Conservation (phyloP, 2,113 vertebrate species). For the Halcyon malimbica region DNA sequence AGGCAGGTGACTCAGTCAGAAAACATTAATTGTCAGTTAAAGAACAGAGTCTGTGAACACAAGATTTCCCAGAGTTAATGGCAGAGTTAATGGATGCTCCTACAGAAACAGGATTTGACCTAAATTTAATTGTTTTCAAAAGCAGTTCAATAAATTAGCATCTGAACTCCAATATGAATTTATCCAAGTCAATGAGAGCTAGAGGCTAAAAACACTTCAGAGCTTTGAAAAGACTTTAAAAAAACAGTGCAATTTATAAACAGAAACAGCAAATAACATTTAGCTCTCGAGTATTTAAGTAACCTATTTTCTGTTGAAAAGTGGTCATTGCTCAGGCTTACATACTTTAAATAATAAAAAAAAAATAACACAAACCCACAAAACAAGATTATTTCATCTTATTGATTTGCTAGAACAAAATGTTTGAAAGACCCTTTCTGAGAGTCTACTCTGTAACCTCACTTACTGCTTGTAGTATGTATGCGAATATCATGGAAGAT, state of each 20-base stretch:
- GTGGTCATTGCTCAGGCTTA: background rate
- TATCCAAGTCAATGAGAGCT: conserved; percentile 18
- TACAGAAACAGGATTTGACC: conserved; percentile 31
- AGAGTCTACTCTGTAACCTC: background rate
- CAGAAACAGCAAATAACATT: background rate
- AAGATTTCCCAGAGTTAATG: conserved; percentile 17
- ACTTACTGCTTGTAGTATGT: background rate
- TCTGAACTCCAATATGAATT: conserved; percentile 38
- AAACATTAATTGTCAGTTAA: conserved; percentile 52
- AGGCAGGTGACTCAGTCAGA: conserved; percentile 21
- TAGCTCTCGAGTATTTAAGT: background rate
- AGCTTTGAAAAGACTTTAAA: background rate
- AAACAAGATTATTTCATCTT: background rate
- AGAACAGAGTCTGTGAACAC: conserved; percentile 43
- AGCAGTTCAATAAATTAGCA: conserved; percentile 36
- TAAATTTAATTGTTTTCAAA: conserved; percentile 49
- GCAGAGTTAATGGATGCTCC: conserved; percentile 16
- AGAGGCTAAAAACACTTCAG: conserved; percentile 18
- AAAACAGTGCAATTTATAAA: background rate
- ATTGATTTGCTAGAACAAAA: background rate
- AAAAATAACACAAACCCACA: no score
- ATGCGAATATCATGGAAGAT: background rate
- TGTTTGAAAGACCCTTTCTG: background rate
- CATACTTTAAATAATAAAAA: background rate
- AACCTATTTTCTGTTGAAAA: background rate